These are phyloP conservation scores for Eristalinus sepulchralis DNA, from an alignment of 2,888 invertebrate genomes.

Conservation along the genomic window DNA sequence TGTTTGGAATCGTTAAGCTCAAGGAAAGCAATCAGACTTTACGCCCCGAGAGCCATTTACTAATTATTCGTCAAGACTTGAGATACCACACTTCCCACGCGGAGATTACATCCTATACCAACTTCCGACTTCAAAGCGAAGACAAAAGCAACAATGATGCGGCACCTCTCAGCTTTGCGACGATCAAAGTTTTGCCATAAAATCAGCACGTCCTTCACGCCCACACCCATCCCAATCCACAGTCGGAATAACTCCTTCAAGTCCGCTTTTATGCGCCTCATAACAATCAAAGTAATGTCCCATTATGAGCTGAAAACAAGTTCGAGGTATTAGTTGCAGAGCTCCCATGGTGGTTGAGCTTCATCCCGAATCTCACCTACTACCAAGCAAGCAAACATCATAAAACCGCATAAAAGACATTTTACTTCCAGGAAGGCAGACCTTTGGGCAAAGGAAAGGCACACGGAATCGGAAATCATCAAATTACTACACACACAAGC, in stretches of 20 bases:
- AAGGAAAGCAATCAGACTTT: constrained; percentile 48
- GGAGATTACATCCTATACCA: neutral
- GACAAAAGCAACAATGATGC: constrained; percentile 19
- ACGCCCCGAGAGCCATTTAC: constrained; percentile 24
- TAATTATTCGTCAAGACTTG: constrained; percentile 51
- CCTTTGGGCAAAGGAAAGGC: neutral
- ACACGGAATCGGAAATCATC: constrained; percentile 58
- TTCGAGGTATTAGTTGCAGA: constrained; percentile 24
- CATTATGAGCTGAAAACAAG: constrained; percentile 54
- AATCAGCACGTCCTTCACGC: constrained; percentile 27
- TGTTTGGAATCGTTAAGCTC: constrained; percentile 3
- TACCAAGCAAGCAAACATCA: constrained; percentile 34
- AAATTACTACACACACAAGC: constrained; percentile 53
- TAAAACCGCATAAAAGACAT: constrained; percentile 52
- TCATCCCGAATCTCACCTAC: constrained; percentile 16
- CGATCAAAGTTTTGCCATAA: constrained; percentile 54
- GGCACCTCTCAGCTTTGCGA: constrained; percentile 38
- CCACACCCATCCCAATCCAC: neutral
- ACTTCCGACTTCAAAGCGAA: neutral
- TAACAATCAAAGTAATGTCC: constrained; percentile 67
- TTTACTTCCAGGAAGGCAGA: constrained; percentile 55
- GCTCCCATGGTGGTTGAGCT: neutral
- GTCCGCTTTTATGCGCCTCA: constrained; percentile 48
- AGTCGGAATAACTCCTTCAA: constrained; percentile 43
- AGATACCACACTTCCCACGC: neutral